These are phyloP conservation scores for Rhipidura dahli DNA, from an alignment of 2,113 vertebrate genomes.

Conservation along the genomic window DNA sequence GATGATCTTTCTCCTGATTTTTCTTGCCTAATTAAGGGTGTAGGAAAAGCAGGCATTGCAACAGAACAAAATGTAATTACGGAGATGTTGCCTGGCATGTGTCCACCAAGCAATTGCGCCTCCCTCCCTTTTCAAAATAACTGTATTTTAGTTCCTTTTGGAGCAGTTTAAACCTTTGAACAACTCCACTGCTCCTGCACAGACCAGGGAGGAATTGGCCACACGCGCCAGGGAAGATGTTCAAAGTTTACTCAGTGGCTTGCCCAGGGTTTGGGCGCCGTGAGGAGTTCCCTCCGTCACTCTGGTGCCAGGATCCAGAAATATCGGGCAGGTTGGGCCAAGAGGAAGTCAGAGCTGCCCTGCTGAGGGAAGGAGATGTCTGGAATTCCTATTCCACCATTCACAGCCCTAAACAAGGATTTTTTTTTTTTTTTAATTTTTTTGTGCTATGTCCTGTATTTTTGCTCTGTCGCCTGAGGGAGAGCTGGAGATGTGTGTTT, in stretches of 20 bases:
- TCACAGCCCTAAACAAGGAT: conserved; percentile 9
- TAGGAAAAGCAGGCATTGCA: conserved; percentile 54
- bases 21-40: conserved; percentile 49
- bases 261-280: neutral
- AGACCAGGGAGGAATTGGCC: neutral
- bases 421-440: neutral
- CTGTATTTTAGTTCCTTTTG: neutral
- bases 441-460: conserved; percentile 23
- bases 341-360: conserved; percentile 38
- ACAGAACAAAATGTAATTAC: conserved; percentile 53
- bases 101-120: conserved; percentile 17
- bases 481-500: conserved; percentile 38
- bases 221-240: neutral
- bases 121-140: neutral
- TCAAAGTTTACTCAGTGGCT: neutral
- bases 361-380: conserved; percentile 11
- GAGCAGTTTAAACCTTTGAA: conserved; percentile 3
- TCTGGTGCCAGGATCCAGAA: conserved; percentile 43
- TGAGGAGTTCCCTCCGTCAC: conserved; percentile 14
- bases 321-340: conserved; percentile 39
- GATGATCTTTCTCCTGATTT: conserved; percentile 47
- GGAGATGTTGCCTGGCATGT: conserved; percentile 44
- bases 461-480: conserved; percentile 17
- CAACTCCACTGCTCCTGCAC: neutral
- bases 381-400: conserved; percentile 28